Conservation (phyloP, 2,888 invertebrate species). For the Tachina fera region DNA sequence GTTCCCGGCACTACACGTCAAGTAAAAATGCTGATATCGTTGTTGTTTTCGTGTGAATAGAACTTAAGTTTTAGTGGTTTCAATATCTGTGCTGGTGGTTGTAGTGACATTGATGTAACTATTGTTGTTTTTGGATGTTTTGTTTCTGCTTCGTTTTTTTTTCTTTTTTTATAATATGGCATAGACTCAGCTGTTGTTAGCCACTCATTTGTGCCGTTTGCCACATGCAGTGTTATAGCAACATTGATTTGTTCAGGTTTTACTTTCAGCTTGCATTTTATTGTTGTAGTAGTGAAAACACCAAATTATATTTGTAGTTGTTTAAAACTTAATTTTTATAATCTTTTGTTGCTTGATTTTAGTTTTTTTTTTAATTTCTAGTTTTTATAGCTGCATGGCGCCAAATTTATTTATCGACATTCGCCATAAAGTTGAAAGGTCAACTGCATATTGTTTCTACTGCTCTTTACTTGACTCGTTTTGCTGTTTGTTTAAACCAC, state of each 20-base stretch:
- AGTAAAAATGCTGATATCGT: not conserved
- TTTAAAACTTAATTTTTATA: conserved; percentile 1
- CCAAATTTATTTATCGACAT: conserved; percentile 72
- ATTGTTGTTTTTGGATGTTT: conserved; percentile 5
- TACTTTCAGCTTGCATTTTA: conserved; percentile 32
- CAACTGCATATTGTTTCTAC: conserved; percentile 67
- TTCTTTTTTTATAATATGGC: conserved; percentile 3
- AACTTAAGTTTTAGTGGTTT: not conserved
- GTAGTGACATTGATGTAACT: conserved; percentile 4
- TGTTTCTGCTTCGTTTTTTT: not conserved
- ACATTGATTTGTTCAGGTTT: conserved; percentile 53
- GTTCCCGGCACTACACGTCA: not conserved
- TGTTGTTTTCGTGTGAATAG: not conserved
- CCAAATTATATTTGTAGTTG: conserved; percentile 24
- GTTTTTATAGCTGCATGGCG: conserved; percentile 68
- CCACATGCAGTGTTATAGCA: conserved; percentile 57
- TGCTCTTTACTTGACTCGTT: not conserved
- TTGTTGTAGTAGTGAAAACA: not conserved
- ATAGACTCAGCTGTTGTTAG: conserved; percentile 63
- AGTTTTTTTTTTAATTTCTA: conserved; percentile 27
- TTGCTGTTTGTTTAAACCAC: not conserved
- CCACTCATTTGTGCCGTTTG: conserved; percentile 45
- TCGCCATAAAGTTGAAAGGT: conserved; percentile 72
- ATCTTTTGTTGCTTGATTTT: conserved; percentile 40
- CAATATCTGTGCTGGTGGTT: not conserved